Evolutionary conservation across 2,797 vertebrate genomes (phyloP).

Genomic region (Rhabdomys pumilio): DNA sequence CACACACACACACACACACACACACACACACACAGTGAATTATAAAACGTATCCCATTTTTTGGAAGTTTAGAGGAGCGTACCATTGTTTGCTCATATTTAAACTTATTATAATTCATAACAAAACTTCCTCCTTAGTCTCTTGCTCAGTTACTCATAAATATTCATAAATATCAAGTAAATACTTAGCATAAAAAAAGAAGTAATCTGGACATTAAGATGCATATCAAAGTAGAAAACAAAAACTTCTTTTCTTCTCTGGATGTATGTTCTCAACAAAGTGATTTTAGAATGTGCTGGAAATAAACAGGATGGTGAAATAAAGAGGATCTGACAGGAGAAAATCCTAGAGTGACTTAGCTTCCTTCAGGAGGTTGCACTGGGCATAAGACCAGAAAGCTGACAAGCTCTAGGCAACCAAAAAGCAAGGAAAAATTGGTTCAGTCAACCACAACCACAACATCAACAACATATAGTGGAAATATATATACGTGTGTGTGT

Average conservation of each 20-base stretch:
- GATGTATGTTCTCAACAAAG: not conserved
- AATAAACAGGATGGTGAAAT: not conserved
- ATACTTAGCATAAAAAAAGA: conserved; percentile 21
- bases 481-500: no score
- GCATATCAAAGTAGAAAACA: conserved; percentile 41
- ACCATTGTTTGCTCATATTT: not conserved
- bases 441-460: not conserved
- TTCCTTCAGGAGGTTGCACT: not conserved
- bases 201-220: not conserved
- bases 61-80: not conserved
- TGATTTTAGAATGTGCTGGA: conserved; percentile 17
- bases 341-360: not conserved
- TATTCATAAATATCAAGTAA: conserved; percentile 33
- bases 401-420: not conserved
- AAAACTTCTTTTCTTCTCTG: not conserved
- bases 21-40: no score
- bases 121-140: not conserved
- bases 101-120: conserved; percentile 5
- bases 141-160: conserved; percentile 8
- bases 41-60: not conserved
- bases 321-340: not conserved
- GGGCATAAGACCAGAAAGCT: not conserved
- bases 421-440: not conserved
- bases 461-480: not conserved
- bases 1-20: no score